Evolutionary conservation across 1,140 invertebrate genomes (phyloP).

Genomic region (Ceratina australensis): DNA sequence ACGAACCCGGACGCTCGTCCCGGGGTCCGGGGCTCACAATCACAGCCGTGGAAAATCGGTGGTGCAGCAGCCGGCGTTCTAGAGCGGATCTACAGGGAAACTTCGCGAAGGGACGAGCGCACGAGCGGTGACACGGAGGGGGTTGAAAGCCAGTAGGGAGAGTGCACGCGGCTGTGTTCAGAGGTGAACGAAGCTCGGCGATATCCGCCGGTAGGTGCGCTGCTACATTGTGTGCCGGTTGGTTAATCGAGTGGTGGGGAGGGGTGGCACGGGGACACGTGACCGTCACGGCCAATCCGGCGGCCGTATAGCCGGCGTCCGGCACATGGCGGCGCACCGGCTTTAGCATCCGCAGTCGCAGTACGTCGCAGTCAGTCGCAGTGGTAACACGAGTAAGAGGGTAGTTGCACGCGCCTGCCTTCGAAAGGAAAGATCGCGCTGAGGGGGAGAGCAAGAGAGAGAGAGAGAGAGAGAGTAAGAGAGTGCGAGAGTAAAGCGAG

Average conservation of each 20-base stretch:
- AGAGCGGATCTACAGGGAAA: constrained; percentile 50
- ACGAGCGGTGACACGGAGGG: constrained; percentile 49
- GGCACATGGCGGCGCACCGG: constrained; percentile 72
- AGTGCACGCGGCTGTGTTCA: constrained; percentile 53
- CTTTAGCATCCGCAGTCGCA: constrained; percentile 71
- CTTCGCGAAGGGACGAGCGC: constrained; percentile 33
- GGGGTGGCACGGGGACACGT: constrained; percentile 66
- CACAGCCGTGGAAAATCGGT: constrained; percentile 48
- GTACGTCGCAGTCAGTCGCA: constrained; percentile 78
- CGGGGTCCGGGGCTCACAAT: constrained; percentile 24
- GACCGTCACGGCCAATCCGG: constrained; percentile 63
- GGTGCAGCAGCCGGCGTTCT: constrained; percentile 33
- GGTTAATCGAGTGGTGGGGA: constrained; percentile 50
- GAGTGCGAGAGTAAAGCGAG: constrained; percentile 12
- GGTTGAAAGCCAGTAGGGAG: constrained; percentile 53
- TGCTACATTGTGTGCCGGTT: constrained; percentile 43
- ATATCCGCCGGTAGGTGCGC: constrained; percentile 52
- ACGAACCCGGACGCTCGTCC: not conserved
- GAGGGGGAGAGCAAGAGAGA: constrained; percentile 40
- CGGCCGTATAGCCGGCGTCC: constrained; percentile 69
- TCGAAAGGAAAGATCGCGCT: constrained; percentile 64
- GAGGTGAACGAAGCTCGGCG: constrained; percentile 40
- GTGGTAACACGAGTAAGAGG: constrained; percentile 75
- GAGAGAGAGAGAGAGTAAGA: constrained; percentile 27
- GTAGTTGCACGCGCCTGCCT: constrained; percentile 73